Conservation (phyloP, 2,797 vertebrate species). For the Ptychadena robeensis region DNA sequence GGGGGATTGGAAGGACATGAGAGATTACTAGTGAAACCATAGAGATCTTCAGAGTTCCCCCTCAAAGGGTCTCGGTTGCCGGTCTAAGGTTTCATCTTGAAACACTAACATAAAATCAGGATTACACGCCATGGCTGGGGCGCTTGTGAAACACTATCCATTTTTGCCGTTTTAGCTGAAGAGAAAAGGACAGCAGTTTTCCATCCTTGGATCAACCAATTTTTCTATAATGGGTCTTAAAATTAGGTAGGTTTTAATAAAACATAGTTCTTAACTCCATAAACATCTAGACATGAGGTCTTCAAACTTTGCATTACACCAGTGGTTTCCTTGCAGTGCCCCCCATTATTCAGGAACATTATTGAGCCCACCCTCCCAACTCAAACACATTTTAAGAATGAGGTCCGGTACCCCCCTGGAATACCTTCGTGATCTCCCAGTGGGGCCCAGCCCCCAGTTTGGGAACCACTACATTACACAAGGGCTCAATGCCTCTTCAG, state of each 20-base stretch:
- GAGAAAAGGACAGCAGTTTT: neutral
- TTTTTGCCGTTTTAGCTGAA: conserved; percentile 7
- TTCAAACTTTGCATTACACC: too few relatives aligned
- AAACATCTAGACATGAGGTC: neutral
- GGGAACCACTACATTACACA: too few relatives aligned
- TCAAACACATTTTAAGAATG: too few relatives aligned
- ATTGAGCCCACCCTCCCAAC: too few relatives aligned
- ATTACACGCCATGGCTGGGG: conserved; percentile 14
- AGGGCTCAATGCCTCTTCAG: too few relatives aligned
- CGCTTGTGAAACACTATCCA: conserved; percentile 18
- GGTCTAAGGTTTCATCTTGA: conserved; percentile 35
- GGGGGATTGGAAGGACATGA: conserved; percentile 15
- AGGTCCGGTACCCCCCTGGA: too few relatives aligned
- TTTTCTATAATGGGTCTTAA: neutral
- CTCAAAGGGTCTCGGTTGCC: conserved; percentile 20
- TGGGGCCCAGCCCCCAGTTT: too few relatives aligned
- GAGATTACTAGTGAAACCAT: conserved; percentile 38
- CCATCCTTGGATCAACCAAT: neutral
- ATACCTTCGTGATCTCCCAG: too few relatives aligned
- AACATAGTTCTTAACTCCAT: too few relatives aligned
- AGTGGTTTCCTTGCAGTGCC: too few relatives aligned
- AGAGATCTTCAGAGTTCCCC: conserved; percentile 34
- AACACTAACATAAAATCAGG: conserved; percentile 23
- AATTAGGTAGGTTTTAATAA: too few relatives aligned
- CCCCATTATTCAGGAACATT: too few relatives aligned